A percentile compares a stretch with the other conserved stretches of the same genome.
phyloP scores from a whole-genome alignment of 2,113 vertebrate genomes.

The Misgurnus anguillicaudatus region DNA sequence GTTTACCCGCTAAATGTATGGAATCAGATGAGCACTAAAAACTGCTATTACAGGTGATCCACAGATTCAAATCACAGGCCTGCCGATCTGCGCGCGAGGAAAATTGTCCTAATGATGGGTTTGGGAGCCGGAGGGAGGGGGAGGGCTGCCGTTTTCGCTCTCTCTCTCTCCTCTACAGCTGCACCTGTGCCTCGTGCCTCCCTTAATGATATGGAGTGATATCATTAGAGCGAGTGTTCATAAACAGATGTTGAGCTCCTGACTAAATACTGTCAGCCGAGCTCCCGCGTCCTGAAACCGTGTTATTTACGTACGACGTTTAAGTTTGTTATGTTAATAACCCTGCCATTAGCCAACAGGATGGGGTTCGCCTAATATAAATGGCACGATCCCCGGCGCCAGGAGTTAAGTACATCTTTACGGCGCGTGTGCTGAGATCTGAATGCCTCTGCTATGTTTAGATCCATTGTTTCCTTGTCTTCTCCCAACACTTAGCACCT shows the following conservation, averaged over 20 bases:
- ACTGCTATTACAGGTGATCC: slow-evolving; percentile 99
- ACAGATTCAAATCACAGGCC: slow-evolving; percentile 99
- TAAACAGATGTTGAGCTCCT: slow-evolving; percentile 99
- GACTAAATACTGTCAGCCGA: slow-evolving; percentile 99
- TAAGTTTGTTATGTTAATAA: slow-evolving; percentile 99
- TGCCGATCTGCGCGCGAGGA: slow-evolving; percentile 93
- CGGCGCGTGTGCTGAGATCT: slow-evolving; percentile 76
- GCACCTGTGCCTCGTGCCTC: slow-evolving; percentile 99
- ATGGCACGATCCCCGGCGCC: slow-evolving; percentile 88
- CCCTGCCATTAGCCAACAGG: slow-evolving; percentile 98
- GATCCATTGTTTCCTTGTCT: slow-evolving; percentile 55
- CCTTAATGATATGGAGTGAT: slow-evolving; percentile 99
- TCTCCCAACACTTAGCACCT: slow-evolving; percentile 54
- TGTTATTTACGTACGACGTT: slow-evolving; percentile 99
- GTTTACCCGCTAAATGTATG: slow-evolving; percentile 98
- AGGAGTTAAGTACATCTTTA: slow-evolving; percentile 90
- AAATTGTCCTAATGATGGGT: slow-evolving; percentile 99
- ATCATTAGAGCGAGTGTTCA: slow-evolving; percentile 99
- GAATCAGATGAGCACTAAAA: slow-evolving; percentile 99
- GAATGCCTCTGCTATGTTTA: slow-evolving; percentile 58
- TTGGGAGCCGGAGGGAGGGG: slow-evolving; percentile 75
- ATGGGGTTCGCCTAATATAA: slow-evolving; percentile 92
- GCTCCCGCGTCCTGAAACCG: slow-evolving; percentile 87
- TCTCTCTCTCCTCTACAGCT: slow-evolving; percentile 88
- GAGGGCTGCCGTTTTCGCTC: slow-evolving; percentile 72